Conservation (phyloP, 2,888 invertebrate species). For the Smittia aterrima region DNA sequence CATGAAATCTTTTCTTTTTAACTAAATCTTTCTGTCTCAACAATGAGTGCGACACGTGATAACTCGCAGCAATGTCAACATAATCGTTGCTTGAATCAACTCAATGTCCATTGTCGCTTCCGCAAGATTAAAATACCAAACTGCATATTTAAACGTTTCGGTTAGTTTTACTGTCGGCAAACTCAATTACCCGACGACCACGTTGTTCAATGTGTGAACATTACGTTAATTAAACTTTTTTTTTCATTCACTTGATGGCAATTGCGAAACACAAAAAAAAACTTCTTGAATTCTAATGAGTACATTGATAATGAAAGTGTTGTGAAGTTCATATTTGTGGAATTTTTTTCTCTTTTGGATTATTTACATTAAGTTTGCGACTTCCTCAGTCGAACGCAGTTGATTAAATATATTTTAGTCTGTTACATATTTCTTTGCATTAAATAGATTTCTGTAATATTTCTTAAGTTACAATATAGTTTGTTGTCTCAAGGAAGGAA, state of each 20-base stretch:
- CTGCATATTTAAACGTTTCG: no score
- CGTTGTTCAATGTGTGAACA: background rate
- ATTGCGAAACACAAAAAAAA: background rate
- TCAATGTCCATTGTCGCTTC: no score
- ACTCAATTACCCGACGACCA: no score
- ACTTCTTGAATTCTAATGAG: background rate
- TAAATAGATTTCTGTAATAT: background rate
- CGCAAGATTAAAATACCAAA: no score
- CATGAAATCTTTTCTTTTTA: no score
- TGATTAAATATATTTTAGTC: background rate
- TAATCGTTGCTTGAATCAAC: no score
- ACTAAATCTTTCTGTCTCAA: no score
- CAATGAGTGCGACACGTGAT: no score
- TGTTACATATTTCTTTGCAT: slow-evolving; percentile 45
- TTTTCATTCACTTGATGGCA: background rate
- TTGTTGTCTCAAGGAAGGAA: slow-evolving; percentile 39
- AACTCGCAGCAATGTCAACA: no score
- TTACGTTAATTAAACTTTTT: background rate
- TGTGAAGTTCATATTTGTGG: background rate
- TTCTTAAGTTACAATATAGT: background rate
- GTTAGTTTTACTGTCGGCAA: no score
- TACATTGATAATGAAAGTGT: slow-evolving; percentile 18
- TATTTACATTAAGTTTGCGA: no score
- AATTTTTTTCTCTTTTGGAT: background rate
- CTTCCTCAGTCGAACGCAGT: no score